Conservation (phyloP, 2,888 invertebrate genomes). For the Drosophila bunnanda region DNA sequence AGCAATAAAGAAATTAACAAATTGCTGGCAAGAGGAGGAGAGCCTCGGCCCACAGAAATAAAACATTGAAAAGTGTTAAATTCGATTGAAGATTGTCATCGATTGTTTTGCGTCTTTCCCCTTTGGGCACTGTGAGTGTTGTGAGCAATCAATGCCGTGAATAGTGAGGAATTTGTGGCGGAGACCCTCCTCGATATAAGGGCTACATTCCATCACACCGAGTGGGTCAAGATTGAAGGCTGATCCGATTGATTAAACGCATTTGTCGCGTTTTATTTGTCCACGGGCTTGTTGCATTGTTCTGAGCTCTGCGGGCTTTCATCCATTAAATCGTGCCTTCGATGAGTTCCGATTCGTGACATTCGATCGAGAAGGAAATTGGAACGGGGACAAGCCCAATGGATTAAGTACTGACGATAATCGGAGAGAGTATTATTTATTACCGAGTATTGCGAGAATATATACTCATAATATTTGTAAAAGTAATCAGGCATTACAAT, state of each 20-base stretch:
- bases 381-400: constrained; percentile 34
- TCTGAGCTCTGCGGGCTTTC: constrained; percentile 27
- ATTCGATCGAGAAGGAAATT: constrained; percentile 52
- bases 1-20: constrained; percentile 81
- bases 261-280: constrained; percentile 30
- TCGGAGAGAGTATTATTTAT: constrained; percentile 12
- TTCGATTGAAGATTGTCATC: constrained; percentile 75
- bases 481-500: neutral
- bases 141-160: constrained; percentile 39
- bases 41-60: neutral
- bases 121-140: constrained; percentile 14
- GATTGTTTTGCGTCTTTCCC: constrained; percentile 35
- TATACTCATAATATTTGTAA: neutral
- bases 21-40: constrained; percentile 50
- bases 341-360: constrained; percentile 56
- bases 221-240: constrained; percentile 76
- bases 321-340: constrained; percentile 60
- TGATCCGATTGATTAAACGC: constrained; percentile 72
- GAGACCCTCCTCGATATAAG: constrained; percentile 8
- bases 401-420: constrained; percentile 10
- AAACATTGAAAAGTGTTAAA: constrained; percentile 62
- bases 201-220: constrained; percentile 48
- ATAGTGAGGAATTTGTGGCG: constrained; percentile 23
- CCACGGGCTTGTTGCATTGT: constrained; percentile 27
- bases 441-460: neutral